Base-by-base conservation (phyloP, 2,888 invertebrate species). In the Clusia tigrina region DNA sequence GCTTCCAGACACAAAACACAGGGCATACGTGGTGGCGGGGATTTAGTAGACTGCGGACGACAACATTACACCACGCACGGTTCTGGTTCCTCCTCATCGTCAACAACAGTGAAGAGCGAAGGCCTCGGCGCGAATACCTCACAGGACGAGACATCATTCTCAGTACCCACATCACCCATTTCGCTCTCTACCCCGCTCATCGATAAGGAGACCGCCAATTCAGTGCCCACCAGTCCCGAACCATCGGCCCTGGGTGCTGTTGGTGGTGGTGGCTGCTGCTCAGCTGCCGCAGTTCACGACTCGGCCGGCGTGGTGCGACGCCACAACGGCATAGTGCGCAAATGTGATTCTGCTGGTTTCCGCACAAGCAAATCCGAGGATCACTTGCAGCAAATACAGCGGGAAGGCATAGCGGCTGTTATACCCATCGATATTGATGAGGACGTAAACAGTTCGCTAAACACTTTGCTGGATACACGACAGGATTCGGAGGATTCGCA, bases 331-430 rank as follows among this genome's bases (percentile, higher is more conserved):
- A 86, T 81, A 67, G 80, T 84, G 69, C 77, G 84, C 66, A 83
- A 83, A 74, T 80, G 82, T 73, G 87, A 87, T 74, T 86, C 87
- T 63, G 89, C 89, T 73, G 90, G 91, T 69, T 95, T 95, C 53
- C 88, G 95, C 65, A 94, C 94, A 26, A 95, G 95, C 74, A 89
- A 94, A 77, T 95, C 94, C 12, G 96, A 96, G 85, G 95, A 96
- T 85, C 95, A 95, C 81, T 85, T 96, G 69, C 94, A 94, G 85
- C 88, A 89, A 68, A 77, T 83, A 67, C 85, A 84, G 70, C 81
- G 84, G 60, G 84, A 84, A 69, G 84, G 84, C 73, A 89, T 94
- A 84, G 92, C 92, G 78, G 90, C 94, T 67, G 94, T 95, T 70
- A 82, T 84, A 74, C 93, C 93, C 71, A 94, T 94, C 76, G 95